Conservation (phyloP, 2,797 vertebrate genomes). For the Limosa lapponica region DNA sequence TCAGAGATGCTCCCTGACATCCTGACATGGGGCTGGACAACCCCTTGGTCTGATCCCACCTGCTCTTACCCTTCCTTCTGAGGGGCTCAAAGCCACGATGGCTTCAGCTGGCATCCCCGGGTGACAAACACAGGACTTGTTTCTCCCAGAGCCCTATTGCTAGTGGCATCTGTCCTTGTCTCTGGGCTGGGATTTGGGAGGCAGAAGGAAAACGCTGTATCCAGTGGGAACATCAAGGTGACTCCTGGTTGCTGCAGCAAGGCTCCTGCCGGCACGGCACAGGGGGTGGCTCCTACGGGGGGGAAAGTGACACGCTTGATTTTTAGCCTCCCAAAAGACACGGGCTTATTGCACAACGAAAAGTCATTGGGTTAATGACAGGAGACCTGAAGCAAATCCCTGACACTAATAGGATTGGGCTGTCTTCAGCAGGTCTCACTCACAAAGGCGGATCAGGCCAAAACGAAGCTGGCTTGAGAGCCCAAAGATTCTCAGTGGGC, state of each 20-base stretch:
- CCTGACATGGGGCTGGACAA: not conserved
- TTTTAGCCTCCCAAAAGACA: slow-evolving; percentile 15
- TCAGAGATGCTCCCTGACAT: not conserved
- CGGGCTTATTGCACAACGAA: not conserved
- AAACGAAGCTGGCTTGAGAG: not conserved
- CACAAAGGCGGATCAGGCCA: not conserved
- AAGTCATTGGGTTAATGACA: slow-evolving; percentile 5
- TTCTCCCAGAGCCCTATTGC: not conserved
- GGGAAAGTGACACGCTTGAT: not conserved
- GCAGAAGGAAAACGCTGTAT: not conserved
- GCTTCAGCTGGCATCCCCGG: not conserved
- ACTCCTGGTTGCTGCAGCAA: not conserved
- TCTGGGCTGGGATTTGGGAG: not conserved
- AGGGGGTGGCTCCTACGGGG: not conserved
- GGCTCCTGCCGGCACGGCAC: accelerated
- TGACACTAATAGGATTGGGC: slow-evolving; percentile 48
- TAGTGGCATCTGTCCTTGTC: not conserved
- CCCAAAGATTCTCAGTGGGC: not conserved
- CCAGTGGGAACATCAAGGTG: slow-evolving; percentile 16
- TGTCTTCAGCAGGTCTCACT: slow-evolving; percentile 8
- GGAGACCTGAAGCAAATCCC: slow-evolving; percentile 39
- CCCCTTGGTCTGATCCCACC: not conserved
- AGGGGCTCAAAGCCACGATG: not conserved
- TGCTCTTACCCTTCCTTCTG: not conserved
- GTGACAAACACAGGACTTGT: not conserved